phyloP scores from a whole-genome alignment of 2,797 vertebrate species.

The Schizothorax lantsangensis region DNA sequence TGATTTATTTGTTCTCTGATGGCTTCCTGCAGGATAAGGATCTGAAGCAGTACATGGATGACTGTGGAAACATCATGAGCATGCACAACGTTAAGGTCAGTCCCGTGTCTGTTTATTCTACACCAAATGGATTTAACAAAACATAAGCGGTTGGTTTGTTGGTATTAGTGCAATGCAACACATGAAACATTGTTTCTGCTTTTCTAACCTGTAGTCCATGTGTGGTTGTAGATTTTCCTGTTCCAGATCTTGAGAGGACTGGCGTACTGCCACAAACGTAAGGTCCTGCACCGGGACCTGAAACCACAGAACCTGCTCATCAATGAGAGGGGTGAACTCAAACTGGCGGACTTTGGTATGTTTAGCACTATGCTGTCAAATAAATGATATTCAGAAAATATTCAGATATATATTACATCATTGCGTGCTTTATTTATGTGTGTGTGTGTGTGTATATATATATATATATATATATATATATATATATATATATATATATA shows the following conservation, averaged over 20 bases:
- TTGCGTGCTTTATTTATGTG: not conserved
- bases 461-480: too few species aligned
- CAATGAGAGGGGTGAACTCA: conserved; percentile 82
- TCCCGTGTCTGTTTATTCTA: not conserved
- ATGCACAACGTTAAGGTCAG: conserved; percentile 98
- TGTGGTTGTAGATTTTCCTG: conserved; percentile 75
- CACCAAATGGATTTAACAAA: not conserved
- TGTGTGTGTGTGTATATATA: too few species aligned
- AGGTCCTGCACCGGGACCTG: conserved; percentile 82
- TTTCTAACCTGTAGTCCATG: not conserved
- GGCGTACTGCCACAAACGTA: conserved; percentile 81
- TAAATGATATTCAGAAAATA: not conserved
- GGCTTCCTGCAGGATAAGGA: conserved; percentile 89
- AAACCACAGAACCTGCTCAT: conserved; percentile 85
- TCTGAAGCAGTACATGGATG: conserved; percentile 99
- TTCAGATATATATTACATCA: not conserved
- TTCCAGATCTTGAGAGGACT: conserved; percentile 81
- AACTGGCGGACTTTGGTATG: conserved; percentile 84
- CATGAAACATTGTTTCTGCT: not conserved
- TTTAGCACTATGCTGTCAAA: not conserved
- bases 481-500: too few species aligned
- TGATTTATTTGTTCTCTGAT: conserved; percentile 18
- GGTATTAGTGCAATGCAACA: not conserved
- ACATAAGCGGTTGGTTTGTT: not conserved
- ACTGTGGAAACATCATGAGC: conserved; percentile 99